These are phyloP conservation scores for Solenopsis fugax DNA, from an alignment of 1,140 invertebrate genomes.

Conservation along the genomic window DNA sequence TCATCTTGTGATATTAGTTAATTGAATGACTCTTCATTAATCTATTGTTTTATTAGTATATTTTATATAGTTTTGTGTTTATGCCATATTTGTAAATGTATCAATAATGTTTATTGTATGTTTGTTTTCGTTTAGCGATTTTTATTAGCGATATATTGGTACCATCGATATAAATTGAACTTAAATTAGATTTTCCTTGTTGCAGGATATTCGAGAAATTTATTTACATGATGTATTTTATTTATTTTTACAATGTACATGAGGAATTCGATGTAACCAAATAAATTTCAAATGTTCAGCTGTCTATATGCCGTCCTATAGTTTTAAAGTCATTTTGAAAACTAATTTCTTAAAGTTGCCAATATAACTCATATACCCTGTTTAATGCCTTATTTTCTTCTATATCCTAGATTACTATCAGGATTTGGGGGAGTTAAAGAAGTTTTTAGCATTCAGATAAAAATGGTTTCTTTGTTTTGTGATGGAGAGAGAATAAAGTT, in stretches of 20 bases:
- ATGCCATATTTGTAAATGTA: not conserved
- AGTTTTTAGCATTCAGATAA: too few relatives aligned
- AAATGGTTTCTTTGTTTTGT: too few relatives aligned
- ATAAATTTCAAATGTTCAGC: not conserved
- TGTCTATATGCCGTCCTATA: too few relatives aligned
- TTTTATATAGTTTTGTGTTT: slow-evolving; percentile 10
- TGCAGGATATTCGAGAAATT: not conserved
- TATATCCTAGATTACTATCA: too few relatives aligned
- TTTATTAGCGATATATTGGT: not conserved
- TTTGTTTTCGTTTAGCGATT: not conserved
- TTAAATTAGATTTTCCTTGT: not conserved
- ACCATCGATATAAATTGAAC: not conserved
- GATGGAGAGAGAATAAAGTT: too few relatives aligned
- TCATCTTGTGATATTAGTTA: slow-evolving; percentile 1
- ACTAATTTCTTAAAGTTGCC: too few relatives aligned
- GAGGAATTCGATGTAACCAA: not conserved
- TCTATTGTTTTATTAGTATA: not conserved
- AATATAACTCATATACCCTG: too few relatives aligned
- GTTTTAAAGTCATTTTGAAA: too few relatives aligned
- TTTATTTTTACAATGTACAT: slow-evolving; percentile 13
- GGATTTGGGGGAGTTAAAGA: too few relatives aligned
- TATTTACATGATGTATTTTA: not conserved
- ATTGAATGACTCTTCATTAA: not conserved
- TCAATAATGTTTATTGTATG: not conserved
- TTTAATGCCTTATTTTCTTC: too few relatives aligned